Evolutionary conservation across 2,797 vertebrate species (phyloP), one percentile per base, ranked within the genome.

Genomic region (Labroides dimidiatus): DNA sequence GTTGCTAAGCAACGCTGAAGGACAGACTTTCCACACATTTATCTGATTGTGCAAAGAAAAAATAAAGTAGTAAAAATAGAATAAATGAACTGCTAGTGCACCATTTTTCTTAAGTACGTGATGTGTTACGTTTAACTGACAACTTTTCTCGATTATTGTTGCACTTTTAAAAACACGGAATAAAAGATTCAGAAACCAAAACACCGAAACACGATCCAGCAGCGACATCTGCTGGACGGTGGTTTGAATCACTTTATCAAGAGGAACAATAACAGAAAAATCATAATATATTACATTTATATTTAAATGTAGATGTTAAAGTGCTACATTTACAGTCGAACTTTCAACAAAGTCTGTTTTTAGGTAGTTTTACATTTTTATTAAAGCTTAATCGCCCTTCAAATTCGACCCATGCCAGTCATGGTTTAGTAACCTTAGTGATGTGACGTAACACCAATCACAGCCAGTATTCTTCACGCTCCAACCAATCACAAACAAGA

Each of bases 371-470:
- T 4, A 20, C 16, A 9, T 24, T 9, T 16, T 1, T 37, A 3
- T 23, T 2, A 11, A 0, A 17, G 15, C 8, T 10, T 5, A 0
- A 0, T 2, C 69, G 74, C 4, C 59, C 56, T 78, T 78, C 27
- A 69, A 69, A 72, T 43, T 1, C 27, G 44, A 10, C 2, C 27
- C 6, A 0, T 8, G 4, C 17, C n/a, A n/a, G n/a, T n/a, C 0
- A 11, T 12, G 3, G 10, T 71, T 75, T 36, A 17, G 43, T 58
- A 60, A 89, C 8, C 0, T 33, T 16, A 2, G 8, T 1, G 6
- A 27, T 10, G 9, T 45, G 1, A 42, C 8, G 3, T 9, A 0
- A 64, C n/a, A 24, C 87, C 91, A 93, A 92, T 90, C 70, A 72
- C 0, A 37, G 20, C 0, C 0, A 0, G 0, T 17, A 43, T 79